Evolutionary conservation across 2,113 vertebrate species (phyloP), one percentile per base, ranked within the genome.

Genomic region (Rhinolophus sinicus): DNA sequence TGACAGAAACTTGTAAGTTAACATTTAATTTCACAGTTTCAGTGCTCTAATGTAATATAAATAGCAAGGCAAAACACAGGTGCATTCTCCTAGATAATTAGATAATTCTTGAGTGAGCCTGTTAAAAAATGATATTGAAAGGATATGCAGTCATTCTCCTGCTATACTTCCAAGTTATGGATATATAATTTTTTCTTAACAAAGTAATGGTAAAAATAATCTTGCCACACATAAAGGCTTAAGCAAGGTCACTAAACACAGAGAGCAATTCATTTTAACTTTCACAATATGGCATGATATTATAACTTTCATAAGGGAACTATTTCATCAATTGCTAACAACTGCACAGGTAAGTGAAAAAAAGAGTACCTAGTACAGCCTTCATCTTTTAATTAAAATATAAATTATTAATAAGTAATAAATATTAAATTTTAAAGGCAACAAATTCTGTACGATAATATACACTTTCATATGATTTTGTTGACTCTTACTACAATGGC

Each of bases 121-220:
- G 30, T 77, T 93, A 94, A 95, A 85, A n/a, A 93, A 38, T 78
- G 93, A 95, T 88, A 88, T 91, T 97, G 85, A 95, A 81, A 94
- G 88, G 95, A 84, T 70, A n/a, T 40, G n/a, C 2, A 84, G 24
- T 54, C 56, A 81, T 90, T 24, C 33, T 56, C 65, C 56, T 50
- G 44, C 8, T 83, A 95, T 93, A 88, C 67, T 95, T 95, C 65
- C n/a, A 94, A 82, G 35, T 67, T 86, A 60, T 18, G 26, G 18
- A 83, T 88, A n/a, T 69, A 54, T 18, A 40, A 69, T 76, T 70
- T 93, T 94, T 64, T 54, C 54, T 77, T 69, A 80, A 88, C 12
- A 80, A 80, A 88, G n/a, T 47, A 60, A 90, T 52, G 24, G 22
- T 80, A 78, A 85, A 95, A 54, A 70, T 44, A 93, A 85, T 67